phyloP scores from a whole-genome alignment of 2,888 invertebrate genomes.

The Leucoma salicis region DNA sequence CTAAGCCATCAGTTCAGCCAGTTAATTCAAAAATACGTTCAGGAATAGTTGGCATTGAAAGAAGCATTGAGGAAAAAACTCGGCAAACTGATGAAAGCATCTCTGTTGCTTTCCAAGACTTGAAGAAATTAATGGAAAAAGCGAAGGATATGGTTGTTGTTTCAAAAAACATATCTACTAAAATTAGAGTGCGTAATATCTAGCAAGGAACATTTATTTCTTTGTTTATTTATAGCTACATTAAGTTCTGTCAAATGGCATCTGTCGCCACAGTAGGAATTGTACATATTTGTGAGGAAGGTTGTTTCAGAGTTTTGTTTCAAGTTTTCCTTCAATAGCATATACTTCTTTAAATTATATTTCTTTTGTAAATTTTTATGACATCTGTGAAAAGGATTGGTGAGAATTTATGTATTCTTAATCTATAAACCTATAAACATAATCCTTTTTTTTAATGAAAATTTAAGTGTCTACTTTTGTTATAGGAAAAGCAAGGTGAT shows the following conservation, averaged over 20 bases:
- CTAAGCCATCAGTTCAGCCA: slow-evolving; percentile 47
- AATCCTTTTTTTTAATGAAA: background rate
- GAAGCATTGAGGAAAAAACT: slow-evolving; percentile 94
- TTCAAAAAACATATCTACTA: slow-evolving; percentile 94
- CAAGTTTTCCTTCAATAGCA: too few species aligned
- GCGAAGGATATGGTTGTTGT: slow-evolving; percentile 98
- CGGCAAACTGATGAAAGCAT: slow-evolving; percentile 96
- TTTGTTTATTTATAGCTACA: too few species aligned
- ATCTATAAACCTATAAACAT: background rate
- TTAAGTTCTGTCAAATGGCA: too few species aligned
- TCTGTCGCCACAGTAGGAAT: too few species aligned
- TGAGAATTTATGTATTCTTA: too few species aligned
- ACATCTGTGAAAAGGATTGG: too few species aligned
- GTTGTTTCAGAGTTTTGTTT: too few species aligned
- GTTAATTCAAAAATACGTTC: slow-evolving; percentile 87
- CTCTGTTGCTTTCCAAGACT: slow-evolving; percentile 96
- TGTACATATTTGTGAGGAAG: too few species aligned
- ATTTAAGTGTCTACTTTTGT: slow-evolving; percentile 9
- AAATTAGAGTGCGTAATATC: slow-evolving; percentile 86
- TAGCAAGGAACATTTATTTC: too few species aligned
- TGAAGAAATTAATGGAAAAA: slow-evolving; percentile 96
- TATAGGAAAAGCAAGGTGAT: slow-evolving; percentile 94
- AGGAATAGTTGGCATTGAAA: slow-evolving; percentile 98
- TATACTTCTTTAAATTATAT: too few species aligned
- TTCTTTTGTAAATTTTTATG: too few species aligned